phyloP scores from a whole-genome alignment of 2,888 invertebrate species.

The Physocephala rufipes region DNA sequence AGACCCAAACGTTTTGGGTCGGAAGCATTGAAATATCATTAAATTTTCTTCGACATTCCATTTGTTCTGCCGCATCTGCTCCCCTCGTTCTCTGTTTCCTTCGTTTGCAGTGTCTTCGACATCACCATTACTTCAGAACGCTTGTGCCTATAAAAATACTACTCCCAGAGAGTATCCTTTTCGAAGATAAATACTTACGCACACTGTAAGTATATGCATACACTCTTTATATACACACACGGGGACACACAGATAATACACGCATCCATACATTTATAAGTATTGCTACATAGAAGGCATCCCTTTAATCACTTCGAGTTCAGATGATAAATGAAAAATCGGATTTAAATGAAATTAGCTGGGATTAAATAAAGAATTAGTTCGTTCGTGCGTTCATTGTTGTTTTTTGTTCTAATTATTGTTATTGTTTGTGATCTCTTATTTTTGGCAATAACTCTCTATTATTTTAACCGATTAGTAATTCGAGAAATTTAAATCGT shows the following conservation, averaged over 20 bases:
- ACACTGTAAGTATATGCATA: too few relatives aligned
- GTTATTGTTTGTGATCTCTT: conserved; percentile 5
- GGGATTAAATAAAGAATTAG: conserved; percentile 53
- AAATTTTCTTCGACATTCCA: not conserved
- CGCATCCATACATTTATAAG: not conserved
- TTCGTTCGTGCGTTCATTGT: conserved; percentile 36
- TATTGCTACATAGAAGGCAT: conserved; percentile 1
- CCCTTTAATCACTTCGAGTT: not conserved
- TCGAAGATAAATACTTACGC: not conserved
- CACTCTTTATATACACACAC: too few relatives aligned
- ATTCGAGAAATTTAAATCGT: too few relatives aligned
- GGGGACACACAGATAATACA: conserved; percentile 8
- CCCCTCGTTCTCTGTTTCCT: conserved; percentile 5
- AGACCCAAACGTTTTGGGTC: conserved; percentile 2
- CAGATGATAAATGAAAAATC: conserved; percentile 36
- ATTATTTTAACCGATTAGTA: not conserved
- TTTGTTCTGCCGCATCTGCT: not conserved
- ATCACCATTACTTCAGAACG: not conserved
- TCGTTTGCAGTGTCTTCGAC: not conserved
- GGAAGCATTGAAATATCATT: conserved; percentile 18
- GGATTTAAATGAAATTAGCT: conserved; percentile 55
- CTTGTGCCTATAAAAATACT: conserved; percentile 23
- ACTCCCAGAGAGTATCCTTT: conserved; percentile 4
- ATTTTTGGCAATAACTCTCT: not conserved
- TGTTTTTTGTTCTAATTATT: conserved; percentile 12